These are phyloP conservation scores for Polylopha cassiicola DNA, from an alignment of 2,888 invertebrate species.

Conservation along the genomic window DNA sequence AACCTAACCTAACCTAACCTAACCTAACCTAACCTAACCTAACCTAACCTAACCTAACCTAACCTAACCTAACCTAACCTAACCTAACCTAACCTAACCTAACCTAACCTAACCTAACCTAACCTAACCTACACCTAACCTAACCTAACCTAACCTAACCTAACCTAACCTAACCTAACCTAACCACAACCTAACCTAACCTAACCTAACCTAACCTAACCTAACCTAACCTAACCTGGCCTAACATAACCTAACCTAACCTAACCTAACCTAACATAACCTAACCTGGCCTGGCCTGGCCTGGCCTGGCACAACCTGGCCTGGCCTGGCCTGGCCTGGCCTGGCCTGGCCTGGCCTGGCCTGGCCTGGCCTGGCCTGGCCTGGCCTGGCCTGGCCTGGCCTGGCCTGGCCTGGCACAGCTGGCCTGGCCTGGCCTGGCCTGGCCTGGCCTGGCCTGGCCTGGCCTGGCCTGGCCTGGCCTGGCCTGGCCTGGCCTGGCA, in stretches of 20 bases:
- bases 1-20: too few species aligned
- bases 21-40: too few species aligned
- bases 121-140: slow-evolving; percentile 16
- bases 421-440: slow-evolving; percentile 20
- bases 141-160: slow-evolving; percentile 19
- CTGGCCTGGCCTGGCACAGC: slow-evolving; percentile 16
- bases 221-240: slow-evolving; percentile 21
- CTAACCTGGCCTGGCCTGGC: slow-evolving; percentile 21
- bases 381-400: slow-evolving; percentile 14
- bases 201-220: slow-evolving; percentile 22
- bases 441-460: slow-evolving; percentile 21
- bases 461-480: slow-evolving; percentile 19
- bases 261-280: slow-evolving; percentile 20
- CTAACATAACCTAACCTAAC: slow-evolving; percentile 18
- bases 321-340: slow-evolving; percentile 20
- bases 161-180: slow-evolving; percentile 20
- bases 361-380: slow-evolving; percentile 20
- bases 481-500: slow-evolving; percentile 17
- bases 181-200: slow-evolving; percentile 18
- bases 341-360: slow-evolving; percentile 19
- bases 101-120: slow-evolving; percentile 19
- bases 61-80: too few species aligned
- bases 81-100: too few species aligned
- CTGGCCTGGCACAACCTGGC: slow-evolving; percentile 17
- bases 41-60: too few species aligned